Percentiles rank a stretch among this genome's conserved stretches.
Evolutionary conservation across 2,888 invertebrate species (phyloP).

Genomic region (Phalera bucephala): DNA sequence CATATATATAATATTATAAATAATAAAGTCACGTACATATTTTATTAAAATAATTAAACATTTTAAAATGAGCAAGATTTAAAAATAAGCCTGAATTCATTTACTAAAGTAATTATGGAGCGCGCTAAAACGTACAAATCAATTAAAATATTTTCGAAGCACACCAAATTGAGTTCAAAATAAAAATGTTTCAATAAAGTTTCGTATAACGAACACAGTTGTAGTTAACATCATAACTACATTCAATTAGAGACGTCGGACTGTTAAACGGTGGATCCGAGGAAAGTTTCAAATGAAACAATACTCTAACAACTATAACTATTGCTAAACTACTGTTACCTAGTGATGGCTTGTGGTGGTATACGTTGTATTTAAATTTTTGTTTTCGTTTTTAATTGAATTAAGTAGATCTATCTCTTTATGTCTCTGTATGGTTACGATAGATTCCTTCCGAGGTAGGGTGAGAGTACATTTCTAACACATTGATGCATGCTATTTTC

Average conservation of each 20-base stretch:
- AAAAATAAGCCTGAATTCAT: slow-evolving; percentile 1
- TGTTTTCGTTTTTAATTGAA: too few relatives aligned
- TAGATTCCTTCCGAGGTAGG: too few relatives aligned
- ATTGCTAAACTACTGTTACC: too few relatives aligned
- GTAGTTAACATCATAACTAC: slow-evolving; percentile 33
- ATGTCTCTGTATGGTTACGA: too few relatives aligned
- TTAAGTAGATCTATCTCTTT: too few relatives aligned
- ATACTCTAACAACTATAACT: slow-evolving; percentile 42
- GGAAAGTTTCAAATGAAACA: too few relatives aligned
- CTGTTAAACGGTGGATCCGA: too few relatives aligned
- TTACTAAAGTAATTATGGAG: slow-evolving; percentile 17
- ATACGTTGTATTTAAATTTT: too few relatives aligned
- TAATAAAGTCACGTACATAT: not conserved
- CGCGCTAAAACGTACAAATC: slow-evolving; percentile 14
- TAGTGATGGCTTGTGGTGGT: too few relatives aligned
- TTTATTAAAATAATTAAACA: not conserved
- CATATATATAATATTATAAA: not conserved
- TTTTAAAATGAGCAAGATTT: slow-evolving; percentile 2
- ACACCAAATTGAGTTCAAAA: slow-evolving; percentile 5
- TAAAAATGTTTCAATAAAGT: slow-evolving; percentile 16
- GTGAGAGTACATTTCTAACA: too few relatives aligned
- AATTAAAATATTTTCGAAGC: slow-evolving; percentile 19
- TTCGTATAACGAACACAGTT: slow-evolving; percentile 25
- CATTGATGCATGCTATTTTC: too few relatives aligned
- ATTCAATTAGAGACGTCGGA: too few relatives aligned